These are phyloP conservation scores for Anguilla megastoma DNA, from an alignment of 2,797 vertebrate species.

Conservation along the genomic window DNA sequence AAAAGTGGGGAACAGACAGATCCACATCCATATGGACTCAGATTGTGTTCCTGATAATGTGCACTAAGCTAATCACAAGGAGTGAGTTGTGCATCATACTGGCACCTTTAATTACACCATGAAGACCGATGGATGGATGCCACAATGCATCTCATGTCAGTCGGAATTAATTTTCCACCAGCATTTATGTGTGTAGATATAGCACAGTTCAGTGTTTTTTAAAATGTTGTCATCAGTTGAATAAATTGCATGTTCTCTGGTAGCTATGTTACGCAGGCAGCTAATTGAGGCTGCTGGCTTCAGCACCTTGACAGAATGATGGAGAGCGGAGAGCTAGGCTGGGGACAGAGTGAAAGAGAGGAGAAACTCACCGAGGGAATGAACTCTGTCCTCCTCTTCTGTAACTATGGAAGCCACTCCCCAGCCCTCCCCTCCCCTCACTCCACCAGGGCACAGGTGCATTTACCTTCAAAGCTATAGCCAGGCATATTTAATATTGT, in stretches of 20 bases:
- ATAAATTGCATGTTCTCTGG: background rate
- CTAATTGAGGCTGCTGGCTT: background rate
- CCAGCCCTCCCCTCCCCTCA: background rate
- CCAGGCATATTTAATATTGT: constrained; percentile 24
- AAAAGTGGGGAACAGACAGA: background rate
- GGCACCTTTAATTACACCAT: background rate
- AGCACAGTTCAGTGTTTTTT: background rate
- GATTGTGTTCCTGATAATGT: background rate
- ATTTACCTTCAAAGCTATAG: background rate
- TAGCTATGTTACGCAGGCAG: background rate
- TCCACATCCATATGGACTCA: background rate
- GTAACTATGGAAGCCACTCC: background rate
- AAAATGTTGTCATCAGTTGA: background rate
- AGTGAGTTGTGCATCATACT: background rate
- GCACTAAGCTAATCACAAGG: background rate
- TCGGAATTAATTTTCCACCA: constrained; percentile 1
- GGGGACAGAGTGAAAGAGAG: background rate
- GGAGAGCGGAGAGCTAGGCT: constrained; percentile 7
- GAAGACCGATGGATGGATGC: background rate
- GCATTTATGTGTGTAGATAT: background rate
- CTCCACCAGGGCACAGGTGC: background rate
- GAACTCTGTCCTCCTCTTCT: background rate
- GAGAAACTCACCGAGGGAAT: background rate
- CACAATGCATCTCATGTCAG: background rate
- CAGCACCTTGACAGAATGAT: constrained; percentile 20